Conservation (phyloP, 2,797 vertebrate species). For the Sciaenops ocellatus region DNA sequence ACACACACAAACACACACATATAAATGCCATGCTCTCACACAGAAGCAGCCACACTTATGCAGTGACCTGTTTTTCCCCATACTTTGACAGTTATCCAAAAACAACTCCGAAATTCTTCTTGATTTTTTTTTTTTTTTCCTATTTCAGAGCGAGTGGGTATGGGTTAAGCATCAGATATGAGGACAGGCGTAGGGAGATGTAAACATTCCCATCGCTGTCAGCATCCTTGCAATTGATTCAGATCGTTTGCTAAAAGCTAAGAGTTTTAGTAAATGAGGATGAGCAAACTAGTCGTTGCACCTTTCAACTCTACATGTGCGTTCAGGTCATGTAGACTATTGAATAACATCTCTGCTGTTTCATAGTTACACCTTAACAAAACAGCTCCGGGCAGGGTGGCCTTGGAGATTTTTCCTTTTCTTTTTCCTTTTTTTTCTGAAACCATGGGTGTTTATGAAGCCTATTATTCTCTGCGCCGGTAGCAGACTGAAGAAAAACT, state of each 20-base stretch:
- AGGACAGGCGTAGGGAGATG: conserved; percentile 79
- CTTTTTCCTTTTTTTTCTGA: conserved; percentile 16
- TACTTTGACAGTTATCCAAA: conserved; percentile 82
- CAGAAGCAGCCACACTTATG: conserved; percentile 55
- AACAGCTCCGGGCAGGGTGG: conserved; percentile 48
- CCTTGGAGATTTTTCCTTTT: conserved; percentile 28
- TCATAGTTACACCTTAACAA: conserved; percentile 59
- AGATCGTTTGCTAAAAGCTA: conserved; percentile 55
- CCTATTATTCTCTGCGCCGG: conserved; percentile 49
- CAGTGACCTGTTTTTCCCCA: conserved; percentile 81
- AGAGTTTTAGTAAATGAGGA: conserved; percentile 37
- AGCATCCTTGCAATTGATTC: conserved; percentile 71
- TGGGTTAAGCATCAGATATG: conserved; percentile 77
- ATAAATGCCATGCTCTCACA: conserved; percentile 24
- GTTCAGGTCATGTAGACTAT: conserved; percentile 37
- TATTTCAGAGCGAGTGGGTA: conserved; percentile 68
- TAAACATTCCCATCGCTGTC: conserved; percentile 80
- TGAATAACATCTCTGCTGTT: conserved; percentile 40
- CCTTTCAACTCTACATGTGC: conserved; percentile 19
- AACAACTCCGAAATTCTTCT: conserved; percentile 84
- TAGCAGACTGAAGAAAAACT: conserved; percentile 53
- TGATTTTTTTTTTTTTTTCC: conserved; percentile 77
- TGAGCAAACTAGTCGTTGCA: conserved; percentile 15
- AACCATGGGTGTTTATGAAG: conserved; percentile 57
- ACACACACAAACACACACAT: conserved; percentile 38